Percentiles rank a stretch among this genome's conserved stretches.
phyloP scores from a whole-genome alignment of 2,888 invertebrate species.

The Aporophyla nigra region DNA sequence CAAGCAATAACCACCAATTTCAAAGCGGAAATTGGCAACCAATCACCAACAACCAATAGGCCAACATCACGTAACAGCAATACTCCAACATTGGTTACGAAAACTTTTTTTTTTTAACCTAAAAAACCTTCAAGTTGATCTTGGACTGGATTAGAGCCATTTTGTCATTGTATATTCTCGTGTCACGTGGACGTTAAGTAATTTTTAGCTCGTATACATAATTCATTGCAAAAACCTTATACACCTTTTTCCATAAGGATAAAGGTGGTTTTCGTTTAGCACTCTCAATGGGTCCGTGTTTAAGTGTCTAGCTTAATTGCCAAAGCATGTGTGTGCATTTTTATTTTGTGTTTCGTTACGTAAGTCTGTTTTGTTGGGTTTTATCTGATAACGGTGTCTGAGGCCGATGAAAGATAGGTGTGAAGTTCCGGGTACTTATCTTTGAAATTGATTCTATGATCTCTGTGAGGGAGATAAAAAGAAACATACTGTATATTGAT shows the following conservation, averaged over 20 bases:
- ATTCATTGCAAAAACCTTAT: slow-evolving; percentile 62
- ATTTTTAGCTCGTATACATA: slow-evolving; percentile 67
- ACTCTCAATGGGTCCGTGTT: slow-evolving; percentile 34
- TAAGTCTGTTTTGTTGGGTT: slow-evolving; percentile 47
- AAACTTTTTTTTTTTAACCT: slow-evolving; percentile 54
- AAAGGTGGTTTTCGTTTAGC: slow-evolving; percentile 53
- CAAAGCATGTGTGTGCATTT: slow-evolving; percentile 67
- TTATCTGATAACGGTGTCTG: slow-evolving; percentile 50
- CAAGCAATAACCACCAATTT: slow-evolving; percentile 50
- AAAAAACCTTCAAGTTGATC: slow-evolving; percentile 74
- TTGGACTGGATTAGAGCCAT: slow-evolving; percentile 74
- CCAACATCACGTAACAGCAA: slow-evolving; percentile 50
- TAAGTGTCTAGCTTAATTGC: slow-evolving; percentile 68
- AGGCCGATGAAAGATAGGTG: slow-evolving; percentile 18
- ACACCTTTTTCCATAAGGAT: slow-evolving; percentile 4
- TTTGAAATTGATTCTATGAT: slow-evolving; percentile 8
- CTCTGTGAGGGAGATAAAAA: slow-evolving; percentile 2
- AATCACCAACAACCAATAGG: slow-evolving; percentile 39
- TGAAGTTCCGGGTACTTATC: slow-evolving; percentile 52
- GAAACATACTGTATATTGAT: slow-evolving; percentile 5
- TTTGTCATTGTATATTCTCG: slow-evolving; percentile 62
- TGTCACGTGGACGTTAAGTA: slow-evolving; percentile 64
- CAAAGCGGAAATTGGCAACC: slow-evolving; percentile 59
- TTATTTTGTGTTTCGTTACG: slow-evolving; percentile 58
- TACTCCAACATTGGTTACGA: slow-evolving; percentile 57